phyloP scores from a whole-genome alignment of 2,113 vertebrate genomes.

The Rhinoptilus africanus region DNA sequence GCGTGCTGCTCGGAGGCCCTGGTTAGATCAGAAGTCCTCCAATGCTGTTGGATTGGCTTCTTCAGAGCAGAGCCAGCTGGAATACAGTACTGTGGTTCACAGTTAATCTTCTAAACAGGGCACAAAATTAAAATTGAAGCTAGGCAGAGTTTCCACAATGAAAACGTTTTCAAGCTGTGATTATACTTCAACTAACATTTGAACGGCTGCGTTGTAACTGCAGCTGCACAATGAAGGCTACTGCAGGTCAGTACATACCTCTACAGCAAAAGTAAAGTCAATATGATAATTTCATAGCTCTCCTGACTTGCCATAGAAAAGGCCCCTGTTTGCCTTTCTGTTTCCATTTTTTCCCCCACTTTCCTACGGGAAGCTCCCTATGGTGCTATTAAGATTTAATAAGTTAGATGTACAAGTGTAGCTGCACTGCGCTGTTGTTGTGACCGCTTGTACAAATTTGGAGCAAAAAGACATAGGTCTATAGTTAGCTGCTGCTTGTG shows the following conservation, averaged over 20 bases:
- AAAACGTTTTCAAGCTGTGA: not conserved
- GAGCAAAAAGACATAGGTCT: not conserved
- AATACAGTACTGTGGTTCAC: not conserved
- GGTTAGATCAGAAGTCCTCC: not conserved
- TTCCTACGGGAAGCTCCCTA: accelerated
- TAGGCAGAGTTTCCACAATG: not conserved
- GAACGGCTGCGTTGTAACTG: not conserved
- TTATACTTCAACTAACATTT: not conserved
- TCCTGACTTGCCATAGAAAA: not conserved
- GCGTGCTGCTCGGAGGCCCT: not conserved
- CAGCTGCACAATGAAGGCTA: not conserved
- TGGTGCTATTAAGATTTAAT: not conserved
- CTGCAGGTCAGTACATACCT: not conserved
- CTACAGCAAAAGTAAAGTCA: not conserved
- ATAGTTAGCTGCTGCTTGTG: not conserved
- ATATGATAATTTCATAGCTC: not conserved
- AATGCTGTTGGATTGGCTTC: not conserved
- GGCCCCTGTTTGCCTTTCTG: not conserved
- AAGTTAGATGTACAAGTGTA: not conserved
- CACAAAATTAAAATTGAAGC: not conserved
- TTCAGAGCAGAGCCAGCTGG: constrained; percentile 36
- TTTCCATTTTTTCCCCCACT: not conserved
- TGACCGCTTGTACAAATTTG: accelerated
- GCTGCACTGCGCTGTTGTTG: not conserved
- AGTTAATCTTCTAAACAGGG: constrained; percentile 15